A percentile compares a stretch with the other conserved stretches of the same genome.
Conservation (phyloP, 2,113 vertebrate species). For the Pleuronectes platessa region DNA sequence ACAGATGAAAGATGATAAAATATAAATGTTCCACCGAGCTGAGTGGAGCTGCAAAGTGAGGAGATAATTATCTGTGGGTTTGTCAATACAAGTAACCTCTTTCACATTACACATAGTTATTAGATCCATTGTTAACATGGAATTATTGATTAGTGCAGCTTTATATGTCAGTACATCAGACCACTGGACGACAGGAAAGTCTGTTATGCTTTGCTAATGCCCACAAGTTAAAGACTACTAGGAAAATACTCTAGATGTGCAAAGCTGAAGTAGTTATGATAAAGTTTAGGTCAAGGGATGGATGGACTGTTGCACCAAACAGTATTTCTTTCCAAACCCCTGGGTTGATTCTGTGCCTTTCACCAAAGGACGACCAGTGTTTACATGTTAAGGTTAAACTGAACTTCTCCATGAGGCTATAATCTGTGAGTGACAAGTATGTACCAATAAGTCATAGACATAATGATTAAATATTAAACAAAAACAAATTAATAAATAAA, state of each 20-base stretch:
- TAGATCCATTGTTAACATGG: background rate
- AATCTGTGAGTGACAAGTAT: too few relatives aligned
- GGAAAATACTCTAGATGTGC: too few relatives aligned
- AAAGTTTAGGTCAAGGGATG: too few relatives aligned
- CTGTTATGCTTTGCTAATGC: background rate
- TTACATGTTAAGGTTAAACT: background rate
- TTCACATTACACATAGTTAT: background rate
- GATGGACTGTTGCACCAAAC: too few relatives aligned
- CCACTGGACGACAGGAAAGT: background rate
- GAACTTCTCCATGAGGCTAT: background rate
- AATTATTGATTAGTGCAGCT: conserved; percentile 25
- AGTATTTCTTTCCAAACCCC: too few relatives aligned
- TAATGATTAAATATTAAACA: too few relatives aligned
- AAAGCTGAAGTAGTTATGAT: too few relatives aligned
- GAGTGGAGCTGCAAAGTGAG: background rate
- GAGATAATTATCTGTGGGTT: background rate
- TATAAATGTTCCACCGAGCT: background rate
- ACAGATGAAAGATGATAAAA: background rate
- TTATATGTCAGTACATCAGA: background rate
- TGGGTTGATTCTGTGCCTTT: too few relatives aligned
- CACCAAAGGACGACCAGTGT: too few relatives aligned
- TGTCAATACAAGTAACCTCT: too few relatives aligned
- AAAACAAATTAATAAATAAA: too few relatives aligned
- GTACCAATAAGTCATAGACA: too few relatives aligned
- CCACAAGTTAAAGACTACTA: background rate